A percentile compares a stretch with the other conserved stretches of the same genome.
Conservation (phyloP, 2,113 vertebrate species). For the Prionailurus viverrinus region DNA sequence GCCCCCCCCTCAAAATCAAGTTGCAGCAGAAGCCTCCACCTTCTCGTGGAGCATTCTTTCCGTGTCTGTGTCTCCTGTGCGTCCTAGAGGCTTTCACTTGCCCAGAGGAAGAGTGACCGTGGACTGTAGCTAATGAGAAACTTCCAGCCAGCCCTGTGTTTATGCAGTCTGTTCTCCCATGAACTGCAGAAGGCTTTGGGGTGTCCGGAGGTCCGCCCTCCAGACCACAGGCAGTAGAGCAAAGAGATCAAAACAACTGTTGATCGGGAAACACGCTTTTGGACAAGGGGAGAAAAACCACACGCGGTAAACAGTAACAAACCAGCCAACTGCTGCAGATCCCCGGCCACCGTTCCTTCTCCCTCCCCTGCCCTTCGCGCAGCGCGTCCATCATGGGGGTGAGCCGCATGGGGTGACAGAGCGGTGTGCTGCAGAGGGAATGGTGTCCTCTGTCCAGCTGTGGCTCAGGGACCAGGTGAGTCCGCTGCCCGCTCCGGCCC, state of each 20-base stretch:
- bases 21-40: background rate
- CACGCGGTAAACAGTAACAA: background rate
- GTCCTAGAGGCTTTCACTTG: background rate
- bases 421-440: background rate
- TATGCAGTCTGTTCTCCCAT: rapidly evolving
- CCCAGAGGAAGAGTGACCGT: background rate
- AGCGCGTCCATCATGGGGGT: rapidly evolving
- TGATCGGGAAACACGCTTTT: background rate
- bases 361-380: rapidly evolving
- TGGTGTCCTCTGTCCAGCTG: background rate
- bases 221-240: background rate
- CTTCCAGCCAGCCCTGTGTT: background rate
- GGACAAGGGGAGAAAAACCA: background rate
- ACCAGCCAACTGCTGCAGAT: rapidly evolving
- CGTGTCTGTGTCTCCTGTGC: background rate
- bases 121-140: background rate
- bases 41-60: background rate
- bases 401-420: background rate
- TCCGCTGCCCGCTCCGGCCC: background rate
- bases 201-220: rapidly evolving
- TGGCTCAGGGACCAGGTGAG: background rate
- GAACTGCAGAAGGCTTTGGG: background rate
- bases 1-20: no score
- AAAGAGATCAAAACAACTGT: background rate
- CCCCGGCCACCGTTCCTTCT: background rate